Conservation (phyloP, 2,113 vertebrate species). For the Limanda limanda region DNA sequence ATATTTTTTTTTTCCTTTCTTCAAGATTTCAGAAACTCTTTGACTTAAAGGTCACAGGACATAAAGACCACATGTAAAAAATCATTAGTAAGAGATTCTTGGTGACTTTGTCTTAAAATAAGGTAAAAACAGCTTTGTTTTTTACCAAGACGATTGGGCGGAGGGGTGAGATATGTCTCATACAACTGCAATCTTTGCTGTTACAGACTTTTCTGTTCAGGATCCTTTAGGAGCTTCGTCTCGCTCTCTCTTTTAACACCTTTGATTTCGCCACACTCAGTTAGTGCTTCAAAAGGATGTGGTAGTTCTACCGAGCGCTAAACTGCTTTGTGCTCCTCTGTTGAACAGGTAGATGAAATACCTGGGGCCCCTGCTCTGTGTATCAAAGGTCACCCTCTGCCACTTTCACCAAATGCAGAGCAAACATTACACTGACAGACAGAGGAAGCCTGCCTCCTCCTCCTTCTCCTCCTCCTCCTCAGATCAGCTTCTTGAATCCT, state of each 20-base stretch:
- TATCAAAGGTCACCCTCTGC: conserved; percentile 25
- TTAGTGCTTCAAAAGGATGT: not conserved
- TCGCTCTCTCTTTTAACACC: not conserved
- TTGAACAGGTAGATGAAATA: not conserved
- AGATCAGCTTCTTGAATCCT: conserved; percentile 28
- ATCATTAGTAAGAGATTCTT: no score
- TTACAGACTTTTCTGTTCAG: not conserved
- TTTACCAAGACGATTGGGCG: no score
- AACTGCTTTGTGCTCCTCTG: not conserved
- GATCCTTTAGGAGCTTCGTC: not conserved
- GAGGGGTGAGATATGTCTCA: no score
- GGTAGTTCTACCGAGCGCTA: not conserved
- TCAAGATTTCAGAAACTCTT: no score
- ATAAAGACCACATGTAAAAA: no score
- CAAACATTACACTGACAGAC: conserved; percentile 29
- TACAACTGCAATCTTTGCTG: not conserved
- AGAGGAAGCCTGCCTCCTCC: not conserved
- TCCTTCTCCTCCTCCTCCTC: no score
- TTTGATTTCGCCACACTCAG: not conserved
- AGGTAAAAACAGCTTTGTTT: no score
- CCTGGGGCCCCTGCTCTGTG: not conserved
- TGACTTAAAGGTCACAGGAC: no score
- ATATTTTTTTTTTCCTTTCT: no score
- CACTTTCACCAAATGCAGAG: conserved; percentile 28
- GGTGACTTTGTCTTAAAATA: not conserved